Evolutionary conservation across 2,797 vertebrate genomes (phyloP).

Genomic region (Synaphobranchus kaupii): DNA sequence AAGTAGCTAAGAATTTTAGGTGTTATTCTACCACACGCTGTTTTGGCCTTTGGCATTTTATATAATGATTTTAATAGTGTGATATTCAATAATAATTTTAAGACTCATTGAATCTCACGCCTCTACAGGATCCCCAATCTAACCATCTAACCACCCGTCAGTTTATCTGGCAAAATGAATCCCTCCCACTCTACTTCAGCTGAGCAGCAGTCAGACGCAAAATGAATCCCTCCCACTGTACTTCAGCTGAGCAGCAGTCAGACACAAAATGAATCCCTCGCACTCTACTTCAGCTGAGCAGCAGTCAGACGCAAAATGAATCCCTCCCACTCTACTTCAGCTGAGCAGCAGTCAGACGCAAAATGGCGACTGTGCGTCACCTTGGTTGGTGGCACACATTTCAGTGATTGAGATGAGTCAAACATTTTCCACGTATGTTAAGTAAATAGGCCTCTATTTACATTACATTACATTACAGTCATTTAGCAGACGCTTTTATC

Average conservation of each 20-base stretch:
- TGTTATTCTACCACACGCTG: too few species aligned
- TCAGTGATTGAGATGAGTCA: neutral
- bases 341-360: neutral
- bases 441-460: too few species aligned
- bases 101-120: neutral
- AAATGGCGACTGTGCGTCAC: neutral
- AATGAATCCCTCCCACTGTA: neutral
- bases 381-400: neutral
- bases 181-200: neutral
- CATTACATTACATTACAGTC: too few species aligned
- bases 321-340: neutral
- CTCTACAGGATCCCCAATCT: neutral
- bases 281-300: neutral
- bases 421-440: neutral
- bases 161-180: neutral
- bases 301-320: neutral
- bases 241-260: neutral
- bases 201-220: neutral
- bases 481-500: too few species aligned
- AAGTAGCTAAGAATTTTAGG: too few species aligned
- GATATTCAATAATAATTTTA: neutral
- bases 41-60: neutral
- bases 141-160: neutral
- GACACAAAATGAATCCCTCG: neutral
- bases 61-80: neutral